phyloP scores from a whole-genome alignment of 2,888 invertebrate species.

The Parnassius apollo region DNA sequence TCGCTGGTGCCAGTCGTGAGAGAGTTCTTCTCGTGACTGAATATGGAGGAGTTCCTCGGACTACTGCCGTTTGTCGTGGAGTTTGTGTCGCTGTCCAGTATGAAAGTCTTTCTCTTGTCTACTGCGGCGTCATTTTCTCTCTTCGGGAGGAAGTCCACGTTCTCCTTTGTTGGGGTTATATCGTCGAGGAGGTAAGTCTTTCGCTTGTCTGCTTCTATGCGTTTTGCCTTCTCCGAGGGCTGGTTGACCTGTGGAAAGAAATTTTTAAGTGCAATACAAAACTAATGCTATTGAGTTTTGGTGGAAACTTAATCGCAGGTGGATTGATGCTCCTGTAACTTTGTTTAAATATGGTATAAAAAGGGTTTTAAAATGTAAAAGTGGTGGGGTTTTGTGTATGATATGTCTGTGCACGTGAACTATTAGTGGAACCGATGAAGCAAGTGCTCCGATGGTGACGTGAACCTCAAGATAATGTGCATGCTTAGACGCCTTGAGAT shows the following conservation, averaged over 20 bases:
- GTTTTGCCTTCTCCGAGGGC: constrained; percentile 52
- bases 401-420: too few species aligned
- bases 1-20: constrained; percentile 65
- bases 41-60: constrained; percentile 71
- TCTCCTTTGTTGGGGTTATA: constrained; percentile 66
- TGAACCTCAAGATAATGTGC: too few species aligned
- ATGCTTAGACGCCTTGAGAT: too few species aligned
- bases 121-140: constrained; percentile 44
- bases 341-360: too few species aligned
- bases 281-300: too few species aligned
- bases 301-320: too few species aligned
- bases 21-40: constrained; percentile 64
- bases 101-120: constrained; percentile 71
- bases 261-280: too few species aligned
- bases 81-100: constrained; percentile 73
- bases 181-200: constrained; percentile 69
- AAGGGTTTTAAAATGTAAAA: too few species aligned
- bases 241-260: constrained; percentile 53
- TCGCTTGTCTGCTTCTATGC: constrained; percentile 58
- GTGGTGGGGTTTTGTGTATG: too few species aligned
- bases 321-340: too few species aligned
- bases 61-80: constrained; percentile 75
- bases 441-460: too few species aligned
- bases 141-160: constrained; percentile 56
- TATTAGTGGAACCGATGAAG: too few species aligned